Base-by-base conservation (phyloP, 2,888 invertebrate species). In the Vandiemenella viatica region DNA sequence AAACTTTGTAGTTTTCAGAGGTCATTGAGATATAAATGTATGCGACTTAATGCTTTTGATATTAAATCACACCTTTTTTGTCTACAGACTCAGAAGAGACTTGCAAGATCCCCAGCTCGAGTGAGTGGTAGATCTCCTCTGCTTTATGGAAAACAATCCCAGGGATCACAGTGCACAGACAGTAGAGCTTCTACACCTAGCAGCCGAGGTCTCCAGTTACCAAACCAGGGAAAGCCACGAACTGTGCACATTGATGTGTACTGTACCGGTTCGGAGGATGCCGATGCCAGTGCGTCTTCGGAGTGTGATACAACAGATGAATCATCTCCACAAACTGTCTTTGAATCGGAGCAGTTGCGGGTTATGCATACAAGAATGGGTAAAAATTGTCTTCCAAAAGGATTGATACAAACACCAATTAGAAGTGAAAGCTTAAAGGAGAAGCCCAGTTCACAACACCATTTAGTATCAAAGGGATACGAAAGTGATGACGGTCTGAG, bases 171-270 rank as follows among this genome's bases (percentile, higher is more conserved):
- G 17, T 37, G 41, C 20, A 21, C 50, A 7, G 20, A 26, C 15
- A 45, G 20, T 15, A 43, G 37, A 6, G 18, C 40, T 10, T 55
- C 59, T 8, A 26, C 43, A 13, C 32, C 40, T 4, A 50, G 48
- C 17, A 17, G 38, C 6, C 7, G 13, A 3, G 46, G 43, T 20
- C 41, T 22, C 13, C n/a, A n/a, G n/a, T n/a, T n/a, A n/a, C n/a
- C n/a, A n/a, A 40, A 45, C n/a, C 68, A 67, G 55, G 70, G 67
- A 55, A 66, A 67, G 58, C 75, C 77, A 10, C 71, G 80, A 49
- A 81, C 81, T 0, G 80, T 82, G 21, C 82, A 82, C 60, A 82
- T 82, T 46, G 82, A 82, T 63, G 82, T 82, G 3, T 82, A 82
- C 59, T 82, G 82, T 59, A 81, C 81, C 0, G 81, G 79, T 1